Percentiles rank a stretch among this genome's conserved stretches.
phyloP scores from a whole-genome alignment of 2,797 vertebrate genomes.

The Macrochelys suwanniensis region DNA sequence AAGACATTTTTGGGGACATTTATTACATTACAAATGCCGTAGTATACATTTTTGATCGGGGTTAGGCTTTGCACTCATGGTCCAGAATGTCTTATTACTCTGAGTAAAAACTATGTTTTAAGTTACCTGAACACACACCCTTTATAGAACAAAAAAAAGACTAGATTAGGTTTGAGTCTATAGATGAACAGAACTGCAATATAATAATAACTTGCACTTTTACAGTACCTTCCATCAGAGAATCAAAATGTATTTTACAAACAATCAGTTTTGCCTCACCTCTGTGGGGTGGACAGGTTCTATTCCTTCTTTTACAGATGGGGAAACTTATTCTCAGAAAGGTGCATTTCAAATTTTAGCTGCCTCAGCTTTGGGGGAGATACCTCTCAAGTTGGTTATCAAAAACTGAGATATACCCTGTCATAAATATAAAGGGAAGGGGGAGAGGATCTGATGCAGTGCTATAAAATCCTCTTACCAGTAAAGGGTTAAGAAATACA shows the following conservation, averaged over 20 bases:
- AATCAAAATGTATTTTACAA: background rate
- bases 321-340: background rate
- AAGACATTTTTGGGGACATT: background rate
- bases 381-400: background rate
- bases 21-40: background rate
- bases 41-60: constrained; percentile 34
- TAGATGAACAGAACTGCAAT: background rate
- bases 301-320: background rate
- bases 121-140: background rate
- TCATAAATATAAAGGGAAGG: too few species aligned
- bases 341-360: background rate
- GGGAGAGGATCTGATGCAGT: too few species aligned
- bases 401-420: background rate
- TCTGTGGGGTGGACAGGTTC: background rate
- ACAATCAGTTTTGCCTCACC: constrained; percentile 20
- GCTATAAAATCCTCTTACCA: too few species aligned
- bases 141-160: constrained; percentile 7
- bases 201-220: background rate
- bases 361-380: background rate
- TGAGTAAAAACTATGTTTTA: constrained; percentile 34
- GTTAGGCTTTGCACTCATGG: constrained; percentile 27
- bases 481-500: too few species aligned
- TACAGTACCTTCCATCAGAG: background rate
- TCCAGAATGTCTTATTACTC: constrained; percentile 26
- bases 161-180: constrained; percentile 1